Evolutionary conservation across 2,888 invertebrate genomes (phyloP), one percentile per base, ranked within the genome.

Genomic region (Acleris emargana): DNA sequence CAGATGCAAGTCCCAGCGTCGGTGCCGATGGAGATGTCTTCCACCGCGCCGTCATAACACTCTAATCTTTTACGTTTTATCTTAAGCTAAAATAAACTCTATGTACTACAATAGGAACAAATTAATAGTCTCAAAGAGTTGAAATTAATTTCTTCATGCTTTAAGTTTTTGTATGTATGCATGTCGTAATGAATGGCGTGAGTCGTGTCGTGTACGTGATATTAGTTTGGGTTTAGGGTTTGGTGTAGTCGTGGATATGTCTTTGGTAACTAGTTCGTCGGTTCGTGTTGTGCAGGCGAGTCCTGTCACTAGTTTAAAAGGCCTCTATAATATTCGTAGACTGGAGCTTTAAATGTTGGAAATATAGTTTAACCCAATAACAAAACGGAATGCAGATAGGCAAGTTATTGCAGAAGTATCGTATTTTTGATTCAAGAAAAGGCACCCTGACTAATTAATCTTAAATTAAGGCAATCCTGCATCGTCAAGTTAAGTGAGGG

Each of bases 31-130:
- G 89, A 89, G 78, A 81, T 85, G 79, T 81, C 91, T 6, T 80
- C 90, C 66, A 85, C 82, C 70, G 85, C 86, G 71, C 83, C 91
- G 50, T 91, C 91, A 90, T 92, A 92, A 89, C 91, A 88, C 80
- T 76, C 71, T 84, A 78, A 79, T 76, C 73, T 76, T 77, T 77
- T 69, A 79, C 69, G 64, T 76, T 68, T 75, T 83, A 84, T 73
- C 66, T 76, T 88, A 89, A 88, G 85, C 80, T 84, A 80, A 83
- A 83, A 75, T 84, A 79, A 82, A 82, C 79, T 76, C 71, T 84
- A 80, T 85, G 79, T 87, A 82, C 76, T 83, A 82, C 84, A 80
- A 71, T 90, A 91, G 89, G 89, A 92, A 89, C 91, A 91, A 91
- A 91, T 88, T 89, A 74, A 79, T 86, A 87, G 87, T 86, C 83